A percentile compares a stretch with the other conserved stretches of the same genome.
These are phyloP conservation scores for Lydus trimaculatus DNA, from an alignment of 2,888 invertebrate species.

Conservation along the genomic window DNA sequence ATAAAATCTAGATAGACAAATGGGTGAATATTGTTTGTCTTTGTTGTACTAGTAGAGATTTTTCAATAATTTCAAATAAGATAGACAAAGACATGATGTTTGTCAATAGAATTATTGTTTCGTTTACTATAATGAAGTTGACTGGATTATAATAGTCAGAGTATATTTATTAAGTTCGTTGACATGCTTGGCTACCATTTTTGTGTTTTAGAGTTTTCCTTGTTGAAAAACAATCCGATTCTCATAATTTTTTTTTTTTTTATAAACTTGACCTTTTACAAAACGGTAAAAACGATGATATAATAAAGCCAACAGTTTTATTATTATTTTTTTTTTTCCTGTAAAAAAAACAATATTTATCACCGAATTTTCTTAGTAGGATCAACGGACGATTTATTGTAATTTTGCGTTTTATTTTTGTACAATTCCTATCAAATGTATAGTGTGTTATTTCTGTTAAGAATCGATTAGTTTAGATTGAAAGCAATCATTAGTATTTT, in stretches of 20 bases:
- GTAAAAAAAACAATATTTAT: background rate
- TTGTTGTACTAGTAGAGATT: background rate
- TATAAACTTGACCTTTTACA: conserved; percentile 21
- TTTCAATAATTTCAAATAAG: background rate
- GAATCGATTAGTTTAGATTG: background rate
- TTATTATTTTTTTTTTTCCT: too few relatives aligned
- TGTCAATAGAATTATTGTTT: background rate
- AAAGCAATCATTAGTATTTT: background rate
- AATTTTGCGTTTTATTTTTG: conserved; percentile 8
- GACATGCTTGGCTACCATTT: background rate
- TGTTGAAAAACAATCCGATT: too few relatives aligned
- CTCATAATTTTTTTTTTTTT: conserved; percentile 15
- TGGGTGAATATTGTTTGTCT: too few relatives aligned
- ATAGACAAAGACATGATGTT: background rate
- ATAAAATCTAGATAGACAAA: too few relatives aligned
- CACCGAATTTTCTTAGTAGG: conserved; percentile 17
- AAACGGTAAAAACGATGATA: background rate
- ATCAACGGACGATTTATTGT: conserved; percentile 25
- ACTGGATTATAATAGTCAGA: background rate
- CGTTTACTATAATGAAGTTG: background rate
- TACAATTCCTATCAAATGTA: too few relatives aligned
- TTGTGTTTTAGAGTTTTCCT: background rate
- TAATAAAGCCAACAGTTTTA: background rate
- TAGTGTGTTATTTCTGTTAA: too few relatives aligned
- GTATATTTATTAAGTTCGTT: background rate